Percentiles rank a stretch among this genome's conserved stretches.
Evolutionary conservation across 64 coral and sea anemone genomes (phyloP).

Genomic region (Montipora capricornis): DNA sequence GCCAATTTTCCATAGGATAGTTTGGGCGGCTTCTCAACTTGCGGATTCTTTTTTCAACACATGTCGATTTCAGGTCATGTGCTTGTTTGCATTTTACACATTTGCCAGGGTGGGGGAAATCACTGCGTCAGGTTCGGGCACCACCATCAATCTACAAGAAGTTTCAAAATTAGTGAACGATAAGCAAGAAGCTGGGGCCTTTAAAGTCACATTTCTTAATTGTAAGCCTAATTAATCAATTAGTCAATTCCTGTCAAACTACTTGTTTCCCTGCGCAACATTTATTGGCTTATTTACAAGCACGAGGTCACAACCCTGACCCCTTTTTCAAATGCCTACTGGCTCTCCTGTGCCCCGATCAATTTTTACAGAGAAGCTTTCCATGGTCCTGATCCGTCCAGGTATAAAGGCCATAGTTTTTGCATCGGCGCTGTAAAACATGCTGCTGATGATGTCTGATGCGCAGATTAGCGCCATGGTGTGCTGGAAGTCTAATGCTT

Average conservation of each 20-base stretch:
- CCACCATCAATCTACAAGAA: neutral
- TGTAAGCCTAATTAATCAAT: neutral
- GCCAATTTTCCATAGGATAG: slow-evolving; percentile 22
- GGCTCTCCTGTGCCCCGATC: neutral
- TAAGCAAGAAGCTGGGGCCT: too few relatives aligned
- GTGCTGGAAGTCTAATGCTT: too few relatives aligned
- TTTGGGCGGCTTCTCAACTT: neutral
- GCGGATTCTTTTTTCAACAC: neutral
- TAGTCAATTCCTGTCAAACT: neutral
- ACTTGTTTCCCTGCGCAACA: neutral
- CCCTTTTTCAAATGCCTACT: neutral
- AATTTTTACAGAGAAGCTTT: neutral
- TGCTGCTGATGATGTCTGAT: neutral
- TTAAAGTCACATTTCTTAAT: too few relatives aligned
- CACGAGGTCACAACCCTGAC: neutral
- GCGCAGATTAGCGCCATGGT: neutral
- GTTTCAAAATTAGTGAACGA: neutral
- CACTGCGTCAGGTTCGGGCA: neutral
- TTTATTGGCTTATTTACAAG: neutral
- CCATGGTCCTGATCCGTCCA: slow-evolving; percentile 17
- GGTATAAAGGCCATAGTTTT: neutral
- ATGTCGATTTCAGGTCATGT: neutral
- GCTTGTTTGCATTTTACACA: too few relatives aligned
- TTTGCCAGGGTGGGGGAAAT: too few relatives aligned
- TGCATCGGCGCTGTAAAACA: too few relatives aligned